Evolutionary conservation across 1,140 invertebrate genomes (phyloP), one percentile per base, ranked within the genome.

Genomic region (Ganaspis sp.): DNA sequence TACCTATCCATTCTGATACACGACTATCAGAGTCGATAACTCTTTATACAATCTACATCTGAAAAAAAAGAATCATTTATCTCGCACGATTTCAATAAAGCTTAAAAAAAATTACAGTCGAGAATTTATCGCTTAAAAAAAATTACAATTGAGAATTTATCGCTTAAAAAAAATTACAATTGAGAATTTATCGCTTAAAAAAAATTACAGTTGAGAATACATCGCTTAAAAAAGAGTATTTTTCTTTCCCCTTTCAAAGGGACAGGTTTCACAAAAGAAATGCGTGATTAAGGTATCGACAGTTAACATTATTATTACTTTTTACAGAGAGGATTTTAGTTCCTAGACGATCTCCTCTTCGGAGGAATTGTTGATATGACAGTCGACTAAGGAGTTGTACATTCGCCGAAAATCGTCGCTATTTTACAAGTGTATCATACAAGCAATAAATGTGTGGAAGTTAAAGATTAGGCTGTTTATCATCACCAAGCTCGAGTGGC

Each of bases 1-100:
- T 87, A 38, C 45, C 15, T 69, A 23, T 72, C 9, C 40, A 29
- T n/a, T 64, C 71, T 26, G 29, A 40, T 45, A 49, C 40, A 71
- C 21, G 54, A 64, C 19, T 29, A 64, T 29, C 11, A 64, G n/a
- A 64, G 12, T 64, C 58, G 23, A 64, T 64, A 64, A 29, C 58
- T 64, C 58, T 29, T 23, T 40, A 15, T 58, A 15, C 58, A 29
- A 64, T 64, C 58, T 29, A 26, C 21, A 64, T 64, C 23, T 64
- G 11, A 64, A 34, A 34, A 64, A 29, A 64, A 64, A 29, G n/a
- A n/a, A 26, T 19, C 12, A 9, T 0, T 26, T n/a, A n/a, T n/a
- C n/a, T n/a, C n/a, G n/a, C 54, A 12, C 9, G 26, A 23, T 26
- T 9, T 23, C n/a, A n/a, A n/a, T n/a, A n/a, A n/a, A n/a, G n/a